phyloP scores from a whole-genome alignment of 2,888 invertebrate species.

The Pheosia tremula region DNA sequence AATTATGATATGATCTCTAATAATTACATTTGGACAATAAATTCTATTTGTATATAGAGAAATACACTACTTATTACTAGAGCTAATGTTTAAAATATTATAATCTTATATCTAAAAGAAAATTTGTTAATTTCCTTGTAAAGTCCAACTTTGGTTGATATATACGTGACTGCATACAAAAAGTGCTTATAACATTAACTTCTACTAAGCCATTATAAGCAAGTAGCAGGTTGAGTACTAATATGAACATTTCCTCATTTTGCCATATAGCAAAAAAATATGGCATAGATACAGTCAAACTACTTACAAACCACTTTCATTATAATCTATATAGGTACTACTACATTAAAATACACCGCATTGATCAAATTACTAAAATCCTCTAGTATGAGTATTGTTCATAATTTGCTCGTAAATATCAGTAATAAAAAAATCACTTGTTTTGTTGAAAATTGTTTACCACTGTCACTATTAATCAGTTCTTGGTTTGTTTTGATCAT shows the following conservation, averaged over 20 bases:
- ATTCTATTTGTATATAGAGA: conserved; percentile 8
- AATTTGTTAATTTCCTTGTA: conserved; percentile 19
- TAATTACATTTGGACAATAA: conserved; percentile 25
- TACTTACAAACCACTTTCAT: neutral
- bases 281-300: neutral
- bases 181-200: neutral
- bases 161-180: conserved; percentile 18
- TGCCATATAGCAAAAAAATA: neutral
- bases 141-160: conserved; percentile 60
- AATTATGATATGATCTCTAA: conserved; percentile 10
- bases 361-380: conserved; percentile 69
- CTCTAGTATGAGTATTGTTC: conserved; percentile 49
- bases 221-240: too few relatives aligned
- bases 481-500: neutral
- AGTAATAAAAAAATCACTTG: conserved; percentile 12
- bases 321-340: neutral
- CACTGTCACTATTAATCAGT: conserved; percentile 19
- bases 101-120: conserved; percentile 20
- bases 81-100: neutral
- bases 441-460: conserved; percentile 11
- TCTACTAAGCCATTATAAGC: too few relatives aligned
- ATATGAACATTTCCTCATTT: too few relatives aligned
- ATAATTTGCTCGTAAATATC: conserved; percentile 56
- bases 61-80: neutral
- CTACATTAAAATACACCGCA: conserved; percentile 1